Conservation (phyloP, 2,888 invertebrate genomes). For the Aphodius granarius region DNA sequence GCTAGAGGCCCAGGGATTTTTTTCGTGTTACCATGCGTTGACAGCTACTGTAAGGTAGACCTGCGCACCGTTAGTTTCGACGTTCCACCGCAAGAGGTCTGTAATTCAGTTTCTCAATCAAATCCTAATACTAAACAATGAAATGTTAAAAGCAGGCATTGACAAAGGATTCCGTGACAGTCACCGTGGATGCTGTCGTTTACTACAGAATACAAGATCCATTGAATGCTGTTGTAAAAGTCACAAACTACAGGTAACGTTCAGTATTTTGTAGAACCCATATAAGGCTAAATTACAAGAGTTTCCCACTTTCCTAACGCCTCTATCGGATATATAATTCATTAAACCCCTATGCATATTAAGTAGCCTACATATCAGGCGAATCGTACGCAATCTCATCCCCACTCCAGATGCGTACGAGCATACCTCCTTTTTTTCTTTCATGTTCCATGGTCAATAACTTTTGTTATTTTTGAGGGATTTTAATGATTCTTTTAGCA, state of each 20-base stretch:
- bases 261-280: too few species aligned
- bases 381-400: neutral
- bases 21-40: conserved; percentile 93
- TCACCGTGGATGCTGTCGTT: conserved; percentile 89
- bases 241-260: conserved; percentile 70
- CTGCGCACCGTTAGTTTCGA: conserved; percentile 93
- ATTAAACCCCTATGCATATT: too few species aligned
- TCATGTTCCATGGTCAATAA: neutral
- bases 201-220: conserved; percentile 83
- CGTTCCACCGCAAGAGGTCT: conserved; percentile 94
- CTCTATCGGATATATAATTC: neutral
- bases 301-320: too few species aligned
- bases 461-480: neutral
- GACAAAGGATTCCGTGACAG: conserved; percentile 93
- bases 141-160: conserved; percentile 62
- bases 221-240: conserved; percentile 72
- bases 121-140: neutral
- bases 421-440: neutral
- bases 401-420: too few species aligned
- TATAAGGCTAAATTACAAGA: too few species aligned
- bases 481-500: too few species aligned
- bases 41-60: conserved; percentile 90
- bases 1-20: conserved; percentile 88
- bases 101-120: conserved; percentile 9
- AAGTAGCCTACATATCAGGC: too few species aligned